phyloP scores from a whole-genome alignment of 2,113 vertebrate genomes.

The Datnioides undecimradiatus region DNA sequence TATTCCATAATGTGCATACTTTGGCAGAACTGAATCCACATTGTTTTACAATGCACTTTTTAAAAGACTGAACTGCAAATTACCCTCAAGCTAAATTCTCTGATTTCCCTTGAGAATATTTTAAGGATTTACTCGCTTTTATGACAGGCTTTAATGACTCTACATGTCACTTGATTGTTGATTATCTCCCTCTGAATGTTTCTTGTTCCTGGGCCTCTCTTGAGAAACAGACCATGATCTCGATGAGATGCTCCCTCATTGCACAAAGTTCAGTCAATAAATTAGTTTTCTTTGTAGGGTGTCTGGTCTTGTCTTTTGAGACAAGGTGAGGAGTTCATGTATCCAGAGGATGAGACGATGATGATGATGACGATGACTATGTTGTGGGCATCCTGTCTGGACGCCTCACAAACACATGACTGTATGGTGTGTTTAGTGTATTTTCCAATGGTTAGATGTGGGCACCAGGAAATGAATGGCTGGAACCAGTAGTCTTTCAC shows the following conservation, averaged over 20 bases:
- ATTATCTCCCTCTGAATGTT: background rate
- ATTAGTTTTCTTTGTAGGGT: background rate
- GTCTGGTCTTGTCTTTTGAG: background rate
- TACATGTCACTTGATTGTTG: background rate
- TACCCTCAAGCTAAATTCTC: background rate
- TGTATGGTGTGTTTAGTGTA: background rate
- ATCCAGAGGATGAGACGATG: background rate
- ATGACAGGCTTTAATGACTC: background rate
- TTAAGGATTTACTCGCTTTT: background rate
- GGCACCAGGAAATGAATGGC: background rate
- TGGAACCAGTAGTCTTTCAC: no score
- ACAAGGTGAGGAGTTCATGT: background rate
- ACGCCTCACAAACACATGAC: background rate
- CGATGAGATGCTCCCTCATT: background rate
- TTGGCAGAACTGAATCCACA: background rate
- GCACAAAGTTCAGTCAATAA: background rate
- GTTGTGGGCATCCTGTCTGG: background rate
- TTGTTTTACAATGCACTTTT: background rate
- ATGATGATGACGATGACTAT: background rate
- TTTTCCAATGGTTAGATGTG: background rate
- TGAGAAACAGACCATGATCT: constrained; percentile 8
- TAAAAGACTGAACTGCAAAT: background rate
- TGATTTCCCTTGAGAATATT: background rate
- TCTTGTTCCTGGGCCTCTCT: background rate
- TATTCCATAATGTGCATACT: no score